These are phyloP conservation scores for Nannobrachium achirus DNA, from an alignment of 2,113 vertebrate genomes.

Conservation along the genomic window DNA sequence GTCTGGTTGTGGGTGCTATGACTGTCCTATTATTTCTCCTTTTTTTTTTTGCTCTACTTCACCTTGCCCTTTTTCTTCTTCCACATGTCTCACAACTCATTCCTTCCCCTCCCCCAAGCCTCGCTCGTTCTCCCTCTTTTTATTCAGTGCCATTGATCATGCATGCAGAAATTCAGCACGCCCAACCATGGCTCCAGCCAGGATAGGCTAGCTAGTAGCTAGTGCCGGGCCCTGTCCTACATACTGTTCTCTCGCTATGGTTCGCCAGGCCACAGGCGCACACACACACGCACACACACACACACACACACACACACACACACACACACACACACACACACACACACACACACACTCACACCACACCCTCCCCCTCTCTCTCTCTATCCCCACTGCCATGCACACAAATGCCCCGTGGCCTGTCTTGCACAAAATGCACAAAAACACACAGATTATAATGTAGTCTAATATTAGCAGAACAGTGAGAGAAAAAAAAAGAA, in stretches of 20 bases:
- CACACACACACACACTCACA: slow-evolving; percentile 27
- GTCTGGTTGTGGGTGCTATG: neutral
- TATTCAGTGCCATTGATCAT: slow-evolving; percentile 83
- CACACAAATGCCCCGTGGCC: slow-evolving; percentile 46
- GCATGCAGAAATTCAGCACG: slow-evolving; percentile 83
- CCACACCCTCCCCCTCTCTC: slow-evolving; percentile 60
- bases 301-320: slow-evolving; percentile 57
- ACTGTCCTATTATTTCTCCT: slow-evolving; percentile 1
- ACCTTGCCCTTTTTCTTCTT: slow-evolving; percentile 13
- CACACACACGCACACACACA: neutral
- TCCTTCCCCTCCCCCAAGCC: slow-evolving; percentile 48
- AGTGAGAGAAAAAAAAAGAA: neutral
- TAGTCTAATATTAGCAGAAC: slow-evolving; percentile 50
- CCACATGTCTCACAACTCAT: slow-evolving; percentile 50
- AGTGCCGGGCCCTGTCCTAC: slow-evolving; percentile 78
- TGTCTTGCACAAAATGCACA: slow-evolving; percentile 43
- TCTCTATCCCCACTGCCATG: slow-evolving; percentile 21
- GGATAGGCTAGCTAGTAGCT: slow-evolving; percentile 71
- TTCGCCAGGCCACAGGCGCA: slow-evolving; percentile 59
- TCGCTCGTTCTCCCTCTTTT: slow-evolving; percentile 62
- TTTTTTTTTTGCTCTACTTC: slow-evolving; percentile 21
- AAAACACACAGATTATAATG: slow-evolving; percentile 49
- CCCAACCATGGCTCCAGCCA: slow-evolving; percentile 70
- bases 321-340: slow-evolving; percentile 31
- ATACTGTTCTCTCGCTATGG: slow-evolving; percentile 76